Evolutionary conservation across 1,140 invertebrate genomes (phyloP).

Genomic region (Penaeus vannamei): DNA sequence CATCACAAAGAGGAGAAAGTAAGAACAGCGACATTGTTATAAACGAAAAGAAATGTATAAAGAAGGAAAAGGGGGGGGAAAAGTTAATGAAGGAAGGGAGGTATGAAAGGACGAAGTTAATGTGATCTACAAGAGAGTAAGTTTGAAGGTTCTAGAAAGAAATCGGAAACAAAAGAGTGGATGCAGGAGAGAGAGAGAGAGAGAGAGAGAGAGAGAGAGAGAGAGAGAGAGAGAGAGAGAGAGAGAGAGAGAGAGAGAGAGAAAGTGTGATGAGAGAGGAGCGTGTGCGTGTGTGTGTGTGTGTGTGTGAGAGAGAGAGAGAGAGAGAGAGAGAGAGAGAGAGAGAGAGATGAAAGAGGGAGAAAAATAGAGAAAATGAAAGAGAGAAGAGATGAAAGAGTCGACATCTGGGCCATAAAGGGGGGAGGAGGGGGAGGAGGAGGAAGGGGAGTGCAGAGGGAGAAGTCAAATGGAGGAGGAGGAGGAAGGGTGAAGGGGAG

Average conservation of each 20-base stretch:
- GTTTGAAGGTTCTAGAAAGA: neutral
- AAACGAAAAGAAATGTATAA: too few relatives aligned
- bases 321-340: neutral
- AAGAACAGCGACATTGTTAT: too few relatives aligned
- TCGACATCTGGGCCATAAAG: too few relatives aligned
- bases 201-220: conserved; percentile 25
- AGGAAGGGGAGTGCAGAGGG: neutral
- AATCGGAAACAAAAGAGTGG: neutral
- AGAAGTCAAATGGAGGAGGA: conserved; percentile 3
- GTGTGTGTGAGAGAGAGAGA: conserved; percentile 35
- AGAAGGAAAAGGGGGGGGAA: too few relatives aligned
- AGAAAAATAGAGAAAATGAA: neutral
- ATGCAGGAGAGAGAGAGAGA: neutral
- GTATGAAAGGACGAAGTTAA: too few relatives aligned
- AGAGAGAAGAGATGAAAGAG: neutral
- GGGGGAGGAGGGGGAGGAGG: neutral
- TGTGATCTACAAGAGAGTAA: too few relatives aligned
- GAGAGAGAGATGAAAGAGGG: too few relatives aligned
- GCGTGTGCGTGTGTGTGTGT: too few relatives aligned
- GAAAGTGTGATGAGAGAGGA: too few relatives aligned
- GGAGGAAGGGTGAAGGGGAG: conserved; percentile 11
- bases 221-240: conserved; percentile 21
- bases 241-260: neutral
- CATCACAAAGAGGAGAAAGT: too few relatives aligned
- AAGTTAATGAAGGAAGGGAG: too few relatives aligned